Base-by-base conservation (phyloP, 2,797 vertebrate genomes). In the Neomorphus geoffroyi region DNA sequence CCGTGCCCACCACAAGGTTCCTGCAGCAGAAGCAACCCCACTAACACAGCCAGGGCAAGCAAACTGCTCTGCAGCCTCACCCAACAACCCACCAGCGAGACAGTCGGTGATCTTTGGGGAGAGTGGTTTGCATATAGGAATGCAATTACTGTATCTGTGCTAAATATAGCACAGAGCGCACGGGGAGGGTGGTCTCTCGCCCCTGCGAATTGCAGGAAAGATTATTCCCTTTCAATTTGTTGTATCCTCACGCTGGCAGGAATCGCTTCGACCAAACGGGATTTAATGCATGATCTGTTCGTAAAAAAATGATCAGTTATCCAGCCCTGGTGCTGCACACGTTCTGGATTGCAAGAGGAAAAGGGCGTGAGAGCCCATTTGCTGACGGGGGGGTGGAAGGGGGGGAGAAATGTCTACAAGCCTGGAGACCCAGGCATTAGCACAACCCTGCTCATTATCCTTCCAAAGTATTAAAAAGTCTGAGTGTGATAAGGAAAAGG, bases 231-330 rank as follows among this genome's bases (percentile, higher is more conserved):
- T 94, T 43, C 91, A 85, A 86, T 95, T 94, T 89, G 88, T 92
- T 78, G 88, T 82, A 70, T 95, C 95, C 96, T 89, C 94, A 39
- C 18, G 8, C 80, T 73, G 91, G 85, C 94, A 95, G 91, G 94
- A 96, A 94, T 96, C 89, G 77, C 94, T 96, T 88, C 51, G 96
- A 91, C 96, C 94, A 88, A 94, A 94, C 54, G 46, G 88, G 95
- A 96, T 96, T 96, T 95, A 96, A 96, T 90, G 95, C 96, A 95
- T 92, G 79, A 91, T 88, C 83, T 46, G 60, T 71, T 94, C 94
- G 65, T 95, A 87, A 94, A 91, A 78, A 89, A 72, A 88, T 70
- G 88, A 92, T 92, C 94, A 61, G 94, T 94, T 88, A 39, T 69
- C 62, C 9, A 3, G 73, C 66, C 35, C 77, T 6, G 2, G 37